Evolutionary conservation across 2,888 invertebrate genomes (phyloP).

Genomic region (Leucoptera coffeella): DNA sequence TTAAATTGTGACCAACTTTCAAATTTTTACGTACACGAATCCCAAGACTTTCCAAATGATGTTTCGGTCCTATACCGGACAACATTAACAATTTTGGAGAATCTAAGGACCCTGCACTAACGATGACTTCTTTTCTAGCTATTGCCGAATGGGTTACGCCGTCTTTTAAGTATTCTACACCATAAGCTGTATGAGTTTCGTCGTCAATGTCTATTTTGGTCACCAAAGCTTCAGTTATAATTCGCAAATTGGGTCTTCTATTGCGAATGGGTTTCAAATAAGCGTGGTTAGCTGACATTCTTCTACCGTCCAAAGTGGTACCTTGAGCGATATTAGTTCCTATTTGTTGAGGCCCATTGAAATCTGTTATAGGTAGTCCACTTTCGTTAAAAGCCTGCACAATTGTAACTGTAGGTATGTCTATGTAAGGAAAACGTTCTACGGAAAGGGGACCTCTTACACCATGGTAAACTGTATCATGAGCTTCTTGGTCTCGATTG

Average conservation of each 20-base stretch:
- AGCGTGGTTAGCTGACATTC: no score
- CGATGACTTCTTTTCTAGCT: slow-evolving; percentile 1
- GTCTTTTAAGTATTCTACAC: neutral
- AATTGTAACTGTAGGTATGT: no score
- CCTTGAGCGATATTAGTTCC: neutral
- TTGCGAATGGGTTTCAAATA: neutral
- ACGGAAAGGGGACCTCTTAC: no score
- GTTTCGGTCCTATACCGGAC: neutral
- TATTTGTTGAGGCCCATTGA: neutral
- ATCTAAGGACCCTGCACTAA: neutral
- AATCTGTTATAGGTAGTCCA: neutral
- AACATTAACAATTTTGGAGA: neutral
- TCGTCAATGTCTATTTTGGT: neutral
- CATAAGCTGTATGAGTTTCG: neutral
- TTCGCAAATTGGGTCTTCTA: neutral
- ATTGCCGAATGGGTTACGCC: neutral
- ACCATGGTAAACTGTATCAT: no score
- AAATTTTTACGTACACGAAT: slow-evolving; percentile 3
- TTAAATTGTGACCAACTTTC: slow-evolving; percentile 4
- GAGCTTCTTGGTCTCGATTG: slow-evolving; percentile 39
- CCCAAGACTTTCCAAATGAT: neutral
- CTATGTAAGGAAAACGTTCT: no score
- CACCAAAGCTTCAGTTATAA: neutral
- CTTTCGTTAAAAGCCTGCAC: no score
- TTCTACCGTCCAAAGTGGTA: neutral